Base-by-base conservation (phyloP, 1,140 invertebrate genomes). In the Ectropis grisescens region DNA sequence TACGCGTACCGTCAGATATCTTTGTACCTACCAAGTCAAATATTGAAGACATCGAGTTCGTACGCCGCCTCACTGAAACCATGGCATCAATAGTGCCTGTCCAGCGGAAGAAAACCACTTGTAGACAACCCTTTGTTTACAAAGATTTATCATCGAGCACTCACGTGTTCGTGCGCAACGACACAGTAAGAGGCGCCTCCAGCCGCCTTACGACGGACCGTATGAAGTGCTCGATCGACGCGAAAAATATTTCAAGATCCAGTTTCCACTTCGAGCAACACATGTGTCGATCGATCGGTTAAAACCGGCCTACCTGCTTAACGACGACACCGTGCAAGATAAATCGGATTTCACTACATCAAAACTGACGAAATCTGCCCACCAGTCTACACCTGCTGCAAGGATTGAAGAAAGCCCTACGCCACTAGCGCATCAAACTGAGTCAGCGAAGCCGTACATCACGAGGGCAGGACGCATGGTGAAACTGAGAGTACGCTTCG, bases 1-100 rank as follows among this genome's bases (percentile, higher is more conserved):
- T 57, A 29, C 33, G 47, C 2, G n/a, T 59, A 8, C 46, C 52
- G 1, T 33, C 40, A 6, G 57, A 59, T 11, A 47, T 58, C 32
- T 55, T 46, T 33, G 35, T 12, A 3, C 9, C 19, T 1, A 15
- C 11, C 2, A 15, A 15, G 2, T 1, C 11, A 15, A 15, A 24
- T 11, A 26, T 15, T 1, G n/a, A 1, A 2, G 29, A 55, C 12
- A 9, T 13, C 1, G 23, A 33, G 1, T 44, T 30, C 32, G 31
- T 53, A 2, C 15, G 33, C 3, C 16, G 8, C 3, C 16, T 2
- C 27, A 29, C 15, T 3, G 28, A 29, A 3, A 24, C 1, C 11
- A 31, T 11, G 9, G 7, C 1, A 40, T 16, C 8, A 11, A 16
- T 19, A 24, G 12, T 1, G 15, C 2, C 28, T 11, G n/a, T 27